Evolutionary conservation across 2,113 vertebrate species (phyloP).

Genomic region (Odocoileus virginianus): DNA sequence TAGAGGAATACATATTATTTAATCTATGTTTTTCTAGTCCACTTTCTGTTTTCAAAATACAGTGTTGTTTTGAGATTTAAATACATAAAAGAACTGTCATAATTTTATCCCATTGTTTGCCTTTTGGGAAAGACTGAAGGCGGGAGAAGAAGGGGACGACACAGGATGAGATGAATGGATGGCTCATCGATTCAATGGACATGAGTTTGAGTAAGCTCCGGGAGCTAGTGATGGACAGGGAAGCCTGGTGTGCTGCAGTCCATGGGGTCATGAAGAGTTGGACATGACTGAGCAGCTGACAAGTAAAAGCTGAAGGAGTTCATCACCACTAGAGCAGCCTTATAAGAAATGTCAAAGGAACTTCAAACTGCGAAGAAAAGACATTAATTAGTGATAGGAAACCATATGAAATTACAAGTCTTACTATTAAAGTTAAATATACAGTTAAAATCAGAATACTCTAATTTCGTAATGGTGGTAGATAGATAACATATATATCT

Average conservation of each 20-base stretch:
- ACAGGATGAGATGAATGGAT: neutral
- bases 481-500: neutral
- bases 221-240: neutral
- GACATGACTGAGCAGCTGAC: neutral
- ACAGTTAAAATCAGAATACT: neutral
- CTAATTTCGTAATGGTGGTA: neutral
- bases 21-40: neutral
- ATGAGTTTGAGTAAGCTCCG: neutral
- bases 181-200: neutral
- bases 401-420: neutral
- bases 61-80: neutral
- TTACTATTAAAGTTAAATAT: neutral
- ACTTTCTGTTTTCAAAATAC: neutral
- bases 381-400: neutral
- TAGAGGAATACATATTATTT: neutral
- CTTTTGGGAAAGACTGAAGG: neutral
- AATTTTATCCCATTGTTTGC: neutral
- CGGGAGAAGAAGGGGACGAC: fast-evolving
- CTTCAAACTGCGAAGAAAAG: neutral
- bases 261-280: neutral
- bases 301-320: neutral
- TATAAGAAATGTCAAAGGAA: neutral
- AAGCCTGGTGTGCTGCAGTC: neutral
- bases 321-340: neutral
- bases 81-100: neutral